Percentiles rank a stretch among this genome's conserved stretches.
These are phyloP conservation scores for Spilosoma lubricipeda DNA, from an alignment of 2,888 invertebrate genomes.

Conservation along the genomic window DNA sequence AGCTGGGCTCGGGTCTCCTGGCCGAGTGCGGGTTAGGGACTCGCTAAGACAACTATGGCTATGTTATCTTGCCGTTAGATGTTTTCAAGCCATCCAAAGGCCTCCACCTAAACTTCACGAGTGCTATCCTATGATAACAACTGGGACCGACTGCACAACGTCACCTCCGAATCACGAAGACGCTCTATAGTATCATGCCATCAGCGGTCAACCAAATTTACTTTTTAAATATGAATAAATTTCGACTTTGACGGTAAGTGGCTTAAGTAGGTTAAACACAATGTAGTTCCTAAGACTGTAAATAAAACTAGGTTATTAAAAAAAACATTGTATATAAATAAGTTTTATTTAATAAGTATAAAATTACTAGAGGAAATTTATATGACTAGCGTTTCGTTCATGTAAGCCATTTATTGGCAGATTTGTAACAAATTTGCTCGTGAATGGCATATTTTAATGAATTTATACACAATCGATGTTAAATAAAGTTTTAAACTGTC, in stretches of 20 bases:
- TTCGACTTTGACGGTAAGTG: not conserved
- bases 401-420: not conserved
- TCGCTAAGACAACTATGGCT: too few relatives aligned
- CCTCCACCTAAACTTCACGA: too few relatives aligned
- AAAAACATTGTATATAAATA: not conserved
- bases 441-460: not conserved
- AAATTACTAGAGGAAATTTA: conserved; percentile 1
- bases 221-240: not conserved
- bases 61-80: too few relatives aligned
- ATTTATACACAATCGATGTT: not conserved
- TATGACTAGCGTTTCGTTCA: not conserved
- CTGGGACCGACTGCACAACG: too few relatives aligned
- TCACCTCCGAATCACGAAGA: too few relatives aligned
- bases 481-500: not conserved
- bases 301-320: not conserved
- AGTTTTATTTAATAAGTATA: not conserved
- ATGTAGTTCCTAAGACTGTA: conserved; percentile 8
- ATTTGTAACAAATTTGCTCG: not conserved
- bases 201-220: too few relatives aligned
- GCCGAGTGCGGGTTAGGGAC: too few relatives aligned
- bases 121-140: too few relatives aligned
- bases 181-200: too few relatives aligned
- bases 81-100: too few relatives aligned
- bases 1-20: too few relatives aligned
- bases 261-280: not conserved